Conservation (phyloP, 2,113 vertebrate species). For the Periophthalmodon schlosseri region DNA sequence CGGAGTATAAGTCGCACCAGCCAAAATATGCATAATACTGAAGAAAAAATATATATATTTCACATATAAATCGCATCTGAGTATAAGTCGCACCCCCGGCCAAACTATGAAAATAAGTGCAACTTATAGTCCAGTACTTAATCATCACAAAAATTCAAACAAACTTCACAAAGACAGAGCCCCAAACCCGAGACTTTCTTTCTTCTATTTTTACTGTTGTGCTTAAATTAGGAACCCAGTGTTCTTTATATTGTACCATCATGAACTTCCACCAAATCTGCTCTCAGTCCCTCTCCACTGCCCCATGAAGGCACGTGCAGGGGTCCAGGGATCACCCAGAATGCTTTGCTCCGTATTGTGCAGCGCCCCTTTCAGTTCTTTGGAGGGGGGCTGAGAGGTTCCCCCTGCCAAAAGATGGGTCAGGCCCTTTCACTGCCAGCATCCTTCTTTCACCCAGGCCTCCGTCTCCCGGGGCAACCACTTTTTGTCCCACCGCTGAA, state of each 20-base stretch:
- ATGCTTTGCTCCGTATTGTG: conserved; percentile 77
- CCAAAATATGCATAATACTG: too few species aligned
- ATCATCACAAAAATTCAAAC: neutral
- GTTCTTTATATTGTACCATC: neutral
- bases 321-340: conserved; percentile 78
- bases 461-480: conserved; percentile 77
- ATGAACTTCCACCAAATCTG: conserved; percentile 18
- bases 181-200: neutral
- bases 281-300: conserved; percentile 27
- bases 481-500: conserved; percentile 24
- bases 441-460: conserved; percentile 76
- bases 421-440: conserved; percentile 72
- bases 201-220: neutral
- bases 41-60: too few species aligned
- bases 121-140: too few species aligned
- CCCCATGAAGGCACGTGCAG: conserved; percentile 74
- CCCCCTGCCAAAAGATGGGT: conserved; percentile 75
- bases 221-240: neutral
- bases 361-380: conserved; percentile 70
- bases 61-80: too few species aligned
- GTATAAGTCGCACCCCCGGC: too few species aligned
- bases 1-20: too few species aligned
- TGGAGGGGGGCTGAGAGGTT: conserved; percentile 64
- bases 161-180: neutral
- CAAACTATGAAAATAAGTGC: too few species aligned